Base-by-base conservation (phyloP, 1,140 invertebrate genomes). In the Nephila pilipes region DNA sequence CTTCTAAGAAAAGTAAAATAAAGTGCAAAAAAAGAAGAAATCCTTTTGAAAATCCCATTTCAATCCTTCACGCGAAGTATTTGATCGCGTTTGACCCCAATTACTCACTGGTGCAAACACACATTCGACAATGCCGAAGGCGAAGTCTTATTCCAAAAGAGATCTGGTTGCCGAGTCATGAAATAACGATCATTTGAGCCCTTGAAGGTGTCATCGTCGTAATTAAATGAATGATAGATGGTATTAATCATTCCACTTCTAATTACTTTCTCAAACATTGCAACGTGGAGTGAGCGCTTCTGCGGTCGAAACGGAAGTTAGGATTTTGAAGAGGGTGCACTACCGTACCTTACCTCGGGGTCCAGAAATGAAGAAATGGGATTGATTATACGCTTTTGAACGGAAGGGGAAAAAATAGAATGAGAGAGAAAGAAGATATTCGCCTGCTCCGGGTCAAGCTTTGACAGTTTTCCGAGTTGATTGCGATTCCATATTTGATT, bases 211-310 rank as follows among this genome's bases (percentile, higher is more conserved):
- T 75, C 69, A 75, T 75, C 69, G 69, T 75, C 18, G 69, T 75
- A 75, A 75, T 75, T 75, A 75, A 75, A 75, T 75, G 69, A 75
- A 75, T 75, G 69, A 75, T 75, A 75, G 69, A 75, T 75, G 69
- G 69, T 32, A 75, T 75, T 75, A 75, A 75, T 75, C 69, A 75
- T 75, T 75, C 69, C 69, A 46, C 46, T 75, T 75, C 29, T 75
- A 75, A 75, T 75, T 75, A 75, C 69, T 75, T 75, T 75, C 69
- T 75, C 69, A 75, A 75, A 75, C 69, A 75, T 75, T 36, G 29
- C 69, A 29, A 75, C 69, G 29, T 5, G 29, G 10, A 75, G 63
- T n/a, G 25, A 75, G 69, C 46, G 46, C 46, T 46, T 46, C 46
- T 75, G 69, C 69, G 69, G 69, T 75, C 29, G 29, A 32, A 75